Conservation (phyloP, 2,113 vertebrate genomes). For the Xiphias gladius region DNA sequence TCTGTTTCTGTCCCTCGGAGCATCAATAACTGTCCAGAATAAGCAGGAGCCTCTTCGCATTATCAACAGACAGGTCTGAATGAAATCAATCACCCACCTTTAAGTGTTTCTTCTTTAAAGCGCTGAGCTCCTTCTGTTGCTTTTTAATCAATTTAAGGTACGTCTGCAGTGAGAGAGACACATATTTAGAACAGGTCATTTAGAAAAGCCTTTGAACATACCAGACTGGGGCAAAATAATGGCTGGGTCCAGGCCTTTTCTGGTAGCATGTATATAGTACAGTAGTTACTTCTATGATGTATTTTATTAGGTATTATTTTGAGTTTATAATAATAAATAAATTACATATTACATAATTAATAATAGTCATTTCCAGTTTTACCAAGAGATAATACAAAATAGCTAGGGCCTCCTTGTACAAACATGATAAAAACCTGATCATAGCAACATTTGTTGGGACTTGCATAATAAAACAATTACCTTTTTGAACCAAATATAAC, state of each 20-base stretch:
- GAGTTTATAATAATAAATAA: no score
- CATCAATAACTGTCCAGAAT: constrained; percentile 40
- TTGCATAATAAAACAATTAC: background rate
- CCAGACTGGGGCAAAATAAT: background rate
- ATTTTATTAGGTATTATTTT: background rate
- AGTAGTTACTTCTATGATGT: background rate
- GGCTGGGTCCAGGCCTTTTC: background rate
- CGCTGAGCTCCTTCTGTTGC: constrained; percentile 95
- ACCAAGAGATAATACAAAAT: background rate
- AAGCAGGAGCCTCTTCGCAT: constrained; percentile 40
- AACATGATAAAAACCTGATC: no score
- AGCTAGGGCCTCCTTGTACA: background rate
- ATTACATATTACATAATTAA: no score
- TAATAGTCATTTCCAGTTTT: no score
- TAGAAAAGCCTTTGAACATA: background rate
- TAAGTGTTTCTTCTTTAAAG: constrained; percentile 96
- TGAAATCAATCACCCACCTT: constrained; percentile 87
- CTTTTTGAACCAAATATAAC: background rate
- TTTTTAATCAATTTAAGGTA: constrained; percentile 97
- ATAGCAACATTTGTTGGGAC: background rate
- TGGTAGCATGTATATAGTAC: background rate
- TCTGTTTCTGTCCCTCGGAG: constrained; percentile 19
- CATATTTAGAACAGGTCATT: background rate
- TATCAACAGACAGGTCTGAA: background rate
- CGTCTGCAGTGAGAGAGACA: constrained; percentile 82